A percentile compares a stretch with the other conserved stretches of the same genome.
phyloP scores from a whole-genome alignment of 2,797 vertebrate species.

The Pangasius djambal region DNA sequence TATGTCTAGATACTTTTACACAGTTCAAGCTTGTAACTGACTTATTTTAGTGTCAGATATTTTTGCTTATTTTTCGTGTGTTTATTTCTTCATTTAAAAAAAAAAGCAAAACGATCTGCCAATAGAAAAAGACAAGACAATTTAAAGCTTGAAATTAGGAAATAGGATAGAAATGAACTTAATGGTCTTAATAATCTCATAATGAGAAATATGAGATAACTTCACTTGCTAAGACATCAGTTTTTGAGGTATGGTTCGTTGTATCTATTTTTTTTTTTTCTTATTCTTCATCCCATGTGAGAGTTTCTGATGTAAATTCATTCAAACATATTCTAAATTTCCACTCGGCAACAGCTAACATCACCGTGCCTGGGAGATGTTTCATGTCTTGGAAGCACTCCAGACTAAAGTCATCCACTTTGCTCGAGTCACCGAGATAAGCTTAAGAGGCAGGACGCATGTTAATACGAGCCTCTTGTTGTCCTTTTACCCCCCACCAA shows the following conservation, averaged over 20 bases:
- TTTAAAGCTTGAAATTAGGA: not conserved
- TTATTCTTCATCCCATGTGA: not conserved
- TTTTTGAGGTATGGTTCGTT: not conserved
- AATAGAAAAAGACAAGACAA: not conserved
- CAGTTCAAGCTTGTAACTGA: not conserved
- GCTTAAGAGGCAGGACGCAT: conserved; percentile 52
- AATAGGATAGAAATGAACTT: not conserved
- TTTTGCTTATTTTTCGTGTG: not conserved
- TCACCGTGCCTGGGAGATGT: not conserved
- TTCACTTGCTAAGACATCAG: not conserved
- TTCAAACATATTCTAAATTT: not conserved
- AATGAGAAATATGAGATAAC: not conserved
- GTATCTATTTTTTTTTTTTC: not conserved
- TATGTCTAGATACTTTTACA: not conserved
- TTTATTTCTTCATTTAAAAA: not conserved
- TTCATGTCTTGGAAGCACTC: not conserved
- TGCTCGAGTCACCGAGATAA: conserved; percentile 48
- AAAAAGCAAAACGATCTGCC: not conserved
- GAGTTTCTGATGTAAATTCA: not conserved
- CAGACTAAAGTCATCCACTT: conserved; percentile 29
- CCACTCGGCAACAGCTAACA: not conserved
- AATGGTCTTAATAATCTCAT: not conserved
- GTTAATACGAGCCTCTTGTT: conserved; percentile 51
- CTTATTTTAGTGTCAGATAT: not conserved
- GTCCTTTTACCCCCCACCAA: conserved; percentile 25